Conservation (phyloP, 1,140 invertebrate genomes). For the Plectrocnemia conspersa region DNA sequence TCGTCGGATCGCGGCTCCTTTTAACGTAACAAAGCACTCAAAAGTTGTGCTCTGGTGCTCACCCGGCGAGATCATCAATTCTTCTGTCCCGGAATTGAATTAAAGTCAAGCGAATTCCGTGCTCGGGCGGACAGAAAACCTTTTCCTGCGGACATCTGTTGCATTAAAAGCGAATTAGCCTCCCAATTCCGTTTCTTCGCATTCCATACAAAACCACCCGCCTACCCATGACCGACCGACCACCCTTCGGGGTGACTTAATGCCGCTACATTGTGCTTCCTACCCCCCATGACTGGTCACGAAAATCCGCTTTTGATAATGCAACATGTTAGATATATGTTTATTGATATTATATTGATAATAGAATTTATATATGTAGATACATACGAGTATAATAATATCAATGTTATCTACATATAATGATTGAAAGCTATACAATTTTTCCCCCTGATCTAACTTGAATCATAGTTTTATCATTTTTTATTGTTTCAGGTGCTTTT, state of each 20-base stretch:
- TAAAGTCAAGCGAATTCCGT: background rate
- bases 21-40: conserved; percentile 11
- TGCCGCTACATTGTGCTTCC: no score
- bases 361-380: no score
- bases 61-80: conserved; percentile 16
- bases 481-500: conserved; percentile 86
- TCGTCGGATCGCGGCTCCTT: background rate
- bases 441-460: no score
- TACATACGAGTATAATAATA: no score
- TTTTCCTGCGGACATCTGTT: conserved; percentile 19
- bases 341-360: no score
- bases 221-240: background rate
- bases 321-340: no score
- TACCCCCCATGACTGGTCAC: no score
- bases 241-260: conserved; percentile 5
- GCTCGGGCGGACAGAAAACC: conserved; percentile 4
- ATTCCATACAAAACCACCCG: no score
- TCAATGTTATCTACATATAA: no score
- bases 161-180: conserved; percentile 28
- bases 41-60: conserved; percentile 11
- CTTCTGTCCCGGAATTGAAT: conserved; percentile 6
- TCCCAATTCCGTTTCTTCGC: background rate
- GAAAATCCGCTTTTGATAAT: no score
- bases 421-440: no score
- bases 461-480: no score